A percentile compares a stretch with the other conserved stretches of the same genome.
Conservation (phyloP, 2,797 vertebrate genomes). For the Rhynchotus rufescens region DNA sequence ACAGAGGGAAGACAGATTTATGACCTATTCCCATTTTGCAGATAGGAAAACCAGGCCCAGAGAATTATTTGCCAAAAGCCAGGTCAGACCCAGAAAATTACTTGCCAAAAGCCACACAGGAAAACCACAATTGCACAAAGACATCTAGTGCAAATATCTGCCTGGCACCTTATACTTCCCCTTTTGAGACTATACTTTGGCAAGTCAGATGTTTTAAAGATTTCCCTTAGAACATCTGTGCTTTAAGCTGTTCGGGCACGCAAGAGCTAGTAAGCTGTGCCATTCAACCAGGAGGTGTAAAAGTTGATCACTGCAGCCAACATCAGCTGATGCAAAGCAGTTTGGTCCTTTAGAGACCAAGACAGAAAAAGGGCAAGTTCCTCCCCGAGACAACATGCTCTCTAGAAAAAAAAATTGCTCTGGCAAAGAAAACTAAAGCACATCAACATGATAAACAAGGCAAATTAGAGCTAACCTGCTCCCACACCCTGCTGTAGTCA, state of each 20-base stretch:
- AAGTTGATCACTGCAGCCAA: not conserved
- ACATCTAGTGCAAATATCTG: not conserved
- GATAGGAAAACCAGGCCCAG: not conserved
- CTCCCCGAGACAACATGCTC: conserved; percentile 7
- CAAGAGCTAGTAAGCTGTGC: not conserved
- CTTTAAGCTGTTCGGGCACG: not conserved
- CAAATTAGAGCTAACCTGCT: conserved; percentile 51
- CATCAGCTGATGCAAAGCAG: conserved; percentile 10
- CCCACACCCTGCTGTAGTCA: conserved; percentile 64
- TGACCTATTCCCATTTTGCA: conserved; percentile 27
- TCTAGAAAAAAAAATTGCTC: conserved; percentile 43
- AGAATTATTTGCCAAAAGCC: no score
- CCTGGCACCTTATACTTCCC: not conserved
- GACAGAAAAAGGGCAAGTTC: not conserved
- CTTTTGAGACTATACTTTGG: not conserved
- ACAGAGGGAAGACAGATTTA: not conserved
- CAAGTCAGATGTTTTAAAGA: not conserved
- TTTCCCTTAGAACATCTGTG: not conserved
- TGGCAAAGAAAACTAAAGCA: conserved; percentile 29
- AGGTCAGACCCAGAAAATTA: conserved; percentile 2
- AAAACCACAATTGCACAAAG: conserved; percentile 29
- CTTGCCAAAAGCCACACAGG: conserved; percentile 42
- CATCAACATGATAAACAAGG: conserved; percentile 62
- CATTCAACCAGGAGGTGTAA: not conserved
- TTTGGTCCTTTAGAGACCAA: not conserved